These are phyloP conservation scores for Sitophilus oryzae DNA, from an alignment of 1,140 invertebrate species.

Conservation along the genomic window DNA sequence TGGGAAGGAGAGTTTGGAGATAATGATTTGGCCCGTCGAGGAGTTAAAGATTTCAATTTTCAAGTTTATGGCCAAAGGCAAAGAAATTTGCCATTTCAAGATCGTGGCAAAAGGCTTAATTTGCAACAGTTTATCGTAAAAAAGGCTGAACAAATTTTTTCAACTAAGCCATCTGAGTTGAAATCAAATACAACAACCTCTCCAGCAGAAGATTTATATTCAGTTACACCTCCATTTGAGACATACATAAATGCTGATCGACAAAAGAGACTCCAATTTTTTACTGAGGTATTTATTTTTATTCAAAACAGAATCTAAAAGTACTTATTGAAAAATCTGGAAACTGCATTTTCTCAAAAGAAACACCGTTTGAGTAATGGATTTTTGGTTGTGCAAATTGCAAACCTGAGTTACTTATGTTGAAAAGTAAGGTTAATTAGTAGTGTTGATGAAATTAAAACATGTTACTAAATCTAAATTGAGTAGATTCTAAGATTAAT, in stretches of 20 bases:
- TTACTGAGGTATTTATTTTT: constrained; percentile 63
- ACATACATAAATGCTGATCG: constrained; percentile 70
- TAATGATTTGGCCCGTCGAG: constrained; percentile 60
- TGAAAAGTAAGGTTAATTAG: too few species aligned
- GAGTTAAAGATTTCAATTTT: constrained; percentile 63
- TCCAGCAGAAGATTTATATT: constrained; percentile 61
- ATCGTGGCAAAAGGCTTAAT: constrained; percentile 73
- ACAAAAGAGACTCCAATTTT: constrained; percentile 63
- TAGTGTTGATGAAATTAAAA: too few species aligned
- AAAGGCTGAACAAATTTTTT: constrained; percentile 65
- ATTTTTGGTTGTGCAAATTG: too few species aligned
- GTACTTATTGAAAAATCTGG: too few species aligned
- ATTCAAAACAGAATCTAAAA: too few species aligned
- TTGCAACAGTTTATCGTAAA: constrained; percentile 77
- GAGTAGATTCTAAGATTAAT: too few species aligned
- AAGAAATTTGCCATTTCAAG: constrained; percentile 70
- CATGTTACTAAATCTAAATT: too few species aligned
- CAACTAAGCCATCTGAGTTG: constrained; percentile 33
- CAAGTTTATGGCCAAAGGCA: constrained; percentile 70
- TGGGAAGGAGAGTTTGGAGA: constrained; percentile 77
- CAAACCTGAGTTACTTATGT: too few species aligned
- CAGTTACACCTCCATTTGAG: constrained; percentile 80
- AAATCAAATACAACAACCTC: constrained; percentile 40
- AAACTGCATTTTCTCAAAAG: too few species aligned
- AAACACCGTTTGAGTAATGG: too few species aligned